Evolutionary conservation across 2,113 vertebrate species (phyloP).

Genomic region (Gymnorhina tibicen): DNA sequence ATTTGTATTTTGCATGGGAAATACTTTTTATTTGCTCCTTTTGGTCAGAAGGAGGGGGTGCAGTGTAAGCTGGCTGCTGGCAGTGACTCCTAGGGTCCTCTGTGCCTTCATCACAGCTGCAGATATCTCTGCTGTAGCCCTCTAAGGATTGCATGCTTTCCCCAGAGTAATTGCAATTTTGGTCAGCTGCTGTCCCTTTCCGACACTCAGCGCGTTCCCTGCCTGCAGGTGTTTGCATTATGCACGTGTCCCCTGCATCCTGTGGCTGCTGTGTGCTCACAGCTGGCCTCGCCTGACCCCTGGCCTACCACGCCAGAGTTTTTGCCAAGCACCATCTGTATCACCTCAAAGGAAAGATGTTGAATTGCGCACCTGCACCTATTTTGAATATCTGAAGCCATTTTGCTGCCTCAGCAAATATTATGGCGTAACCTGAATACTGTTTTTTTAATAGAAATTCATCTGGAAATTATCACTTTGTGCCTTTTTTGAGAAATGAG

Average conservation of each 20-base stretch:
- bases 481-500: background rate
- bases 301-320: background rate
- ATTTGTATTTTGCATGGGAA: background rate
- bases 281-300: background rate
- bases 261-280: background rate
- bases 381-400: background rate
- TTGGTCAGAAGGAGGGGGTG: background rate
- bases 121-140: background rate
- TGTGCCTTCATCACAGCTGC: background rate
- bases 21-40: background rate
- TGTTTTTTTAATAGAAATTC: background rate
- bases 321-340: conserved; percentile 10
- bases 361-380: background rate
- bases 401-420: background rate
- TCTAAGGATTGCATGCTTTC: background rate
- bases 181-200: background rate
- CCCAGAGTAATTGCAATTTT: background rate
- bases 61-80: background rate
- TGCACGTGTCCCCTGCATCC: background rate
- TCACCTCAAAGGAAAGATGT: background rate
- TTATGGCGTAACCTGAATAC: background rate
- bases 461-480: background rate
- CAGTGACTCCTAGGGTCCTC: background rate
- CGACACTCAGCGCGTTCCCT: background rate
- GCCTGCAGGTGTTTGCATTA: background rate